These are phyloP conservation scores for Brachionus rotundiformis DNA, from an alignment of 1,140 invertebrate species.

Conservation along the genomic window DNA sequence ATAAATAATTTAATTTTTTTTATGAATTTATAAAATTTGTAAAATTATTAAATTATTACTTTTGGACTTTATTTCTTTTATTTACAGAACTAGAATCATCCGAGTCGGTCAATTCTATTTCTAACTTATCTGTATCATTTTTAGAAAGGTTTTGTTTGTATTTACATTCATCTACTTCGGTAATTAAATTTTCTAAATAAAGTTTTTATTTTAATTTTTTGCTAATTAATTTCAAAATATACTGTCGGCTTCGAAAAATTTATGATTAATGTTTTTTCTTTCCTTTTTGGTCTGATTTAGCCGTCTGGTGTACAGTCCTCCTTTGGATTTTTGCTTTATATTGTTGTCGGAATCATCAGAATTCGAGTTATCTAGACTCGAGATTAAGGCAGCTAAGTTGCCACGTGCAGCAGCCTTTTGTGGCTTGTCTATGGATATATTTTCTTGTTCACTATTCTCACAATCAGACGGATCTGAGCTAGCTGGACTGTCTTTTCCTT, in stretches of 20 bases:
- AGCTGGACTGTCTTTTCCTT: too few relatives aligned
- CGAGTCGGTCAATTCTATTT: not conserved
- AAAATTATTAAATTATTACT: too few relatives aligned
- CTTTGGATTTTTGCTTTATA: not conserved
- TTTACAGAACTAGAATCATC: not conserved
- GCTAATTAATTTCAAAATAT: not conserved
- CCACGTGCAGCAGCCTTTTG: not conserved
- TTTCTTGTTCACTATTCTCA: not conserved
- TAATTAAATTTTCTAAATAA: not conserved
- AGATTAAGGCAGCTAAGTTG: not conserved
- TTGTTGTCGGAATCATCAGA: not conserved
- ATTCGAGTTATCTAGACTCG: constrained; percentile 9
- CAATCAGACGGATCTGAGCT: not conserved
- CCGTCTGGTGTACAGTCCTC: not conserved
- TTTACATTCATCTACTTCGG: not conserved
- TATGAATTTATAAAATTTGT: not conserved
- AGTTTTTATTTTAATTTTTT: not conserved
- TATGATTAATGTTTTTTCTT: constrained; percentile 29
- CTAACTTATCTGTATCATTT: not conserved
- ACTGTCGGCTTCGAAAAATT: constrained; percentile 28
- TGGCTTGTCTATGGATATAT: not conserved
- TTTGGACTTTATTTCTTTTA: not conserved
- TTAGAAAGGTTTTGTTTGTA: not conserved
- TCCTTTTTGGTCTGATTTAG: constrained; percentile 44
- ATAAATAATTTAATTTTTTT: not conserved